These are phyloP conservation scores for Cydia strobilella DNA, from an alignment of 1,140 invertebrate species.

Conservation along the genomic window DNA sequence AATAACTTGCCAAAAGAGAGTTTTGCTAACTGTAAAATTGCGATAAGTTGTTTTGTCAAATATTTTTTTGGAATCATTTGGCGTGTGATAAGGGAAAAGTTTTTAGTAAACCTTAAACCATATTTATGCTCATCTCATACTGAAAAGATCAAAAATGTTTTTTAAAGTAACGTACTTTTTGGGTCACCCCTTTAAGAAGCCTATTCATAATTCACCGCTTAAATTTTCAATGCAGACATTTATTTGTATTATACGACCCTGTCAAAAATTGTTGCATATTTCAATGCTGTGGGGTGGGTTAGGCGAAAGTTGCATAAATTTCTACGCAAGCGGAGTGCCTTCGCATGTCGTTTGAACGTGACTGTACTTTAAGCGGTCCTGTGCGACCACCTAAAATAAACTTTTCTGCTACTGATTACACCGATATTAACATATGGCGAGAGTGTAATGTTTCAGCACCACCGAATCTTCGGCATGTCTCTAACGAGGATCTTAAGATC, in stretches of 20 bases:
- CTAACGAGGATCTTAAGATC: conserved; percentile 33
- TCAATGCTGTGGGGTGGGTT: conserved; percentile 42
- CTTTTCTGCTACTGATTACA: conserved; percentile 39
- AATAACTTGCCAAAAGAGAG: too few species aligned
- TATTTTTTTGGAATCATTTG: too few species aligned
- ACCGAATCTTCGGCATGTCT: conserved; percentile 24
- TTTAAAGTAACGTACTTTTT: neutral
- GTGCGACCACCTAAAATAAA: conserved; percentile 41
- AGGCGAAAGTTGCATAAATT: conserved; percentile 59
- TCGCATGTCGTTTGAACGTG: conserved; percentile 58
- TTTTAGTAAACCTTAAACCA: too few species aligned
- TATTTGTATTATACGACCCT: conserved; percentile 12
- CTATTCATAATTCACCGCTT: neutral
- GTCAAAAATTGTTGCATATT: conserved; percentile 27
- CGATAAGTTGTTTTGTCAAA: too few species aligned
- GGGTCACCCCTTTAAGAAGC: neutral
- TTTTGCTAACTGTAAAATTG: too few species aligned
- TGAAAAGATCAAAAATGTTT: neutral
- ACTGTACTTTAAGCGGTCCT: conserved; percentile 40
- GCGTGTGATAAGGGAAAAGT: too few species aligned
- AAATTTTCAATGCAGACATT: conserved; percentile 2
- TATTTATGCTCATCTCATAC: too few species aligned
- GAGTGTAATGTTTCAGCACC: conserved; percentile 36
- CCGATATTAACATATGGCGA: conserved; percentile 38
- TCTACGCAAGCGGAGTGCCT: conserved; percentile 58